Percentiles rank a stretch among this genome's conserved stretches.
Conservation (phyloP, 2,797 vertebrate genomes). For the Coracias cyanogaster region DNA sequence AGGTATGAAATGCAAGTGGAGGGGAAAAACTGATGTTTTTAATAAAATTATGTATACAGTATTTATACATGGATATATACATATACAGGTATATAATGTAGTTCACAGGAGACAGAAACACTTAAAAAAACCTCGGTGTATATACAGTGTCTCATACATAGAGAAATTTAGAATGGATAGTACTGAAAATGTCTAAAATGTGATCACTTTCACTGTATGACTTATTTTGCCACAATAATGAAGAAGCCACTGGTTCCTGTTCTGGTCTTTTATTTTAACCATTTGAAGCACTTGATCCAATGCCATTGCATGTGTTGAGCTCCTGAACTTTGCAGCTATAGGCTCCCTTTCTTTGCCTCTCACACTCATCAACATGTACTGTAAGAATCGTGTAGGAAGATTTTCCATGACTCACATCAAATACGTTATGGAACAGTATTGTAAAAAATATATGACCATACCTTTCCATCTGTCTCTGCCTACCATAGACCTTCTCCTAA, state of each 20-base stretch:
- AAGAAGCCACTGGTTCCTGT: neutral
- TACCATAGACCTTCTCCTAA: neutral
- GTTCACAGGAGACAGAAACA: neutral
- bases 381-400: neutral
- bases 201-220: neutral
- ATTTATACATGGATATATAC: neutral
- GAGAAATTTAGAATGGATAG: neutral
- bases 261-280: neutral
- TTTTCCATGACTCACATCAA: neutral
- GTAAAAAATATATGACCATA: neutral
- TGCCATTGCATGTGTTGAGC: neutral
- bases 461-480: neutral
- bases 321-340: neutral
- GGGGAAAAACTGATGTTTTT: fast-evolving
- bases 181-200: neutral
- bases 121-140: neutral
- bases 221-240: neutral
- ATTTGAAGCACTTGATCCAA: neutral
- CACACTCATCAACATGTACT: neutral
- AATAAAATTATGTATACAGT: neutral
- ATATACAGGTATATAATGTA: neutral
- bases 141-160: neutral
- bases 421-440: neutral
- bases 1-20: neutral
- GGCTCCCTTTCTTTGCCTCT: neutral